Base-by-base conservation (phyloP, 1,140 invertebrate species). In the Drosophila nasuta region DNA sequence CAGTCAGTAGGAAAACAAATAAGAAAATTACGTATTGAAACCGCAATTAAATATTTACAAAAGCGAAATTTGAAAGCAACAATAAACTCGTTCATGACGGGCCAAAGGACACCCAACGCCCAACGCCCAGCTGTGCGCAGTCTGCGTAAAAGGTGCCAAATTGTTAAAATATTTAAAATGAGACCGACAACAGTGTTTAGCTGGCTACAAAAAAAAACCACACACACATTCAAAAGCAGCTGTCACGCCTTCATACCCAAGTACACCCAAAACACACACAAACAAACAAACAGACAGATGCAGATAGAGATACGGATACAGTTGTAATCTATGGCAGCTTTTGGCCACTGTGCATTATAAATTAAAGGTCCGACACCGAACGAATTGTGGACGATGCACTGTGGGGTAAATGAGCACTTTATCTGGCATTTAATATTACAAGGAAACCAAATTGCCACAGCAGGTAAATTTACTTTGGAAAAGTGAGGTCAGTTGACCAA, bases 1-100 rank as follows among this genome's bases (percentile, higher is more conserved):
- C 46, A 20, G 33, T 4, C 10, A 13, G 43, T 1, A 49, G 20
- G 13, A 17, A 74, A 65, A 57, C 51, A 54, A 71, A 68, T 54
- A 60, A 43, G 62, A 17, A 51, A 52, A 17, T 65, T 54, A 71
- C 28, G 59, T 41, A 67, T 62, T 72, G 59, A 73, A 46, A 41
- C 68, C 56, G 49, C 68, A 89, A 76, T 88, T 89, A 85, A 88
- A 89, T 85, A 85, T 88, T 89, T 85, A 88, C 62, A 63, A 56
- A 76, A 76, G 67, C 62, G 5, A 67, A 75, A 67, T 70, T 68
- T 75, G n/a, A n/a, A 67, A 52, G 56, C 60, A 77, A 59, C 77
- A 74, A 82, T 86, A 76, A 86, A 79, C 71, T 69, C 54, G 49
- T 88, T 70, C 60, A 35, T 33, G 35, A 38, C 15, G 43, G 38